phyloP scores from a whole-genome alignment of 2,113 vertebrate genomes.

The Callipepla squamata region DNA sequence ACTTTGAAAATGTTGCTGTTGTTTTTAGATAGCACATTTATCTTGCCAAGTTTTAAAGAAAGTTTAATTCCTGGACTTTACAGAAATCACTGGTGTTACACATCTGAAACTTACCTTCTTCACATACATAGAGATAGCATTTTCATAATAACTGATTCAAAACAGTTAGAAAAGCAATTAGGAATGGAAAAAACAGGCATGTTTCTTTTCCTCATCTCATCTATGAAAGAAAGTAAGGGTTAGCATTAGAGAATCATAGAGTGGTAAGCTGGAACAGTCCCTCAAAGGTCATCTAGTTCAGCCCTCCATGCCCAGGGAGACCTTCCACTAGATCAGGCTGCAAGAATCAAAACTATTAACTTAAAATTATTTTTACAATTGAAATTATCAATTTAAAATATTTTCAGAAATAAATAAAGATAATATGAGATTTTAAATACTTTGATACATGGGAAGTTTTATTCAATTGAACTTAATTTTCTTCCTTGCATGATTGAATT shows the following conservation, averaged over 20 bases:
- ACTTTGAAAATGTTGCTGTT: not conserved
- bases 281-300: not conserved
- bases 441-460: not conserved
- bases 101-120: not conserved
- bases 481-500: not conserved
- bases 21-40: slow-evolving; percentile 20
- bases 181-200: not conserved
- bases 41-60: slow-evolving; percentile 21
- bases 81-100: not conserved
- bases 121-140: not conserved
- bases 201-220: not conserved
- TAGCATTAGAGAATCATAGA: not conserved
- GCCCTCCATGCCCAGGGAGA: not conserved
- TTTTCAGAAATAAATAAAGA: not conserved
- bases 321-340: not conserved
- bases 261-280: not conserved
- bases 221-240: not conserved
- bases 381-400: not conserved
- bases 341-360: not conserved
- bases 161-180: not conserved
- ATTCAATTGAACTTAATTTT: not conserved
- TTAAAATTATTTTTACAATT: not conserved
- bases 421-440: not conserved
- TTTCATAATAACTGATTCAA: not conserved
- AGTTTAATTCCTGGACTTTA: slow-evolving; percentile 13